Conservation (phyloP, 2,888 invertebrate genomes). For the Phymatocera aterrima region DNA sequence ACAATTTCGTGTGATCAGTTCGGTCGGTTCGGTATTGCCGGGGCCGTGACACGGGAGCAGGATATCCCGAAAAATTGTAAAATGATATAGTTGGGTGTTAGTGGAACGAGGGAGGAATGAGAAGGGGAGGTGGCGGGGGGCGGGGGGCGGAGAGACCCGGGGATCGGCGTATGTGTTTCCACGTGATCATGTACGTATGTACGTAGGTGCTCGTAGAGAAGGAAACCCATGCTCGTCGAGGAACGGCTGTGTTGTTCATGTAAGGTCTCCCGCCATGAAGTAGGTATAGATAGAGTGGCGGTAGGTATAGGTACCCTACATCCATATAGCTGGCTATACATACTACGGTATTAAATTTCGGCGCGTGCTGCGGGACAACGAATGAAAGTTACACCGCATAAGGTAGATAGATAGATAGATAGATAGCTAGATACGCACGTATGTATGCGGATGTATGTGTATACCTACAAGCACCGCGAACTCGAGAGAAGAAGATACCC, state of each 20-base stretch:
- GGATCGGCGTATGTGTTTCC: slow-evolving; percentile 1
- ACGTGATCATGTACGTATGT: slow-evolving; percentile 5
- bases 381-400: slow-evolving; percentile 63
- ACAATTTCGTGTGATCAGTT: slow-evolving; percentile 27
- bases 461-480: too few species aligned
- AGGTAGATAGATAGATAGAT: neutral
- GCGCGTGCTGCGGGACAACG: slow-evolving; percentile 69
- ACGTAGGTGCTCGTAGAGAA: neutral
- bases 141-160: neutral
- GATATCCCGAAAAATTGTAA: slow-evolving; percentile 61
- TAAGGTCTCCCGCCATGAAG: slow-evolving; percentile 60
- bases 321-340: neutral
- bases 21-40: slow-evolving; percentile 2
- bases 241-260: slow-evolving; percentile 47
- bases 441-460: too few species aligned
- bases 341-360: slow-evolving; percentile 67
- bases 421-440: too few species aligned
- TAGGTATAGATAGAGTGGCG: too few species aligned
- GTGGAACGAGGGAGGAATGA: neutral
- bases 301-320: neutral
- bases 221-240: neutral
- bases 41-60: slow-evolving; percentile 46
- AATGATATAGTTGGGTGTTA: slow-evolving; percentile 34
- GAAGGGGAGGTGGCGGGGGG: neutral
- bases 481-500: neutral